These are phyloP conservation scores for Pyrrhia umbra DNA, from an alignment of 2,888 invertebrate species.

Conservation along the genomic window DNA sequence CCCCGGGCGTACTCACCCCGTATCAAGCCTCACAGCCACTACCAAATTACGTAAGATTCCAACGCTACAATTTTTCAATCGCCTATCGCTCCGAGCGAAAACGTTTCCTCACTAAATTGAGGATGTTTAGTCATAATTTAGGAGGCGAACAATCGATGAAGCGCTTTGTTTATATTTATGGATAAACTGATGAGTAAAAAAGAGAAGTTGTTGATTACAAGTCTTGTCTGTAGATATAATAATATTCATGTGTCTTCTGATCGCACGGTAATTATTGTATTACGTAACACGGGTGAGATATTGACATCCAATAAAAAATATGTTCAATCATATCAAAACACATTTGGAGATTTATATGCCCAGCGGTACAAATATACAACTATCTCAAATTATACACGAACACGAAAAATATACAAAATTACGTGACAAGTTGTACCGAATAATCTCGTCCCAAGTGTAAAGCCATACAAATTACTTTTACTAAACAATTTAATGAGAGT, in stretches of 20 bases:
- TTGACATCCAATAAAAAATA: too few relatives aligned
- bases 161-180: conserved; percentile 36
- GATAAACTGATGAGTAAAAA: conserved; percentile 25
- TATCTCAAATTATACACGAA: too few relatives aligned
- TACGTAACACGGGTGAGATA: background rate
- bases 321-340: too few relatives aligned
- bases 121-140: conserved; percentile 80
- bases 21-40: conserved; percentile 69
- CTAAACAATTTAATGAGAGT: conserved; percentile 42
- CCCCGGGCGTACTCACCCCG: conserved; percentile 66
- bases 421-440: conserved; percentile 1
- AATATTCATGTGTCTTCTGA: background rate
- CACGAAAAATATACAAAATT: background rate
- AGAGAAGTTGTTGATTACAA: background rate
- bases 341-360: too few relatives aligned
- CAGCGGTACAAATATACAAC: too few relatives aligned
- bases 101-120: conserved; percentile 76
- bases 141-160: conserved; percentile 67
- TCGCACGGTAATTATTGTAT: conserved; percentile 9
- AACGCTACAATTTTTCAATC: conserved; percentile 87
- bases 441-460: conserved; percentile 30
- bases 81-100: conserved; percentile 78
- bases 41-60: conserved; percentile 82
- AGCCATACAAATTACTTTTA: conserved; percentile 52
- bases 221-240: background rate